These are phyloP conservation scores for Paraplagusia blochii DNA, from an alignment of 2,113 vertebrate genomes.

Conservation along the genomic window DNA sequence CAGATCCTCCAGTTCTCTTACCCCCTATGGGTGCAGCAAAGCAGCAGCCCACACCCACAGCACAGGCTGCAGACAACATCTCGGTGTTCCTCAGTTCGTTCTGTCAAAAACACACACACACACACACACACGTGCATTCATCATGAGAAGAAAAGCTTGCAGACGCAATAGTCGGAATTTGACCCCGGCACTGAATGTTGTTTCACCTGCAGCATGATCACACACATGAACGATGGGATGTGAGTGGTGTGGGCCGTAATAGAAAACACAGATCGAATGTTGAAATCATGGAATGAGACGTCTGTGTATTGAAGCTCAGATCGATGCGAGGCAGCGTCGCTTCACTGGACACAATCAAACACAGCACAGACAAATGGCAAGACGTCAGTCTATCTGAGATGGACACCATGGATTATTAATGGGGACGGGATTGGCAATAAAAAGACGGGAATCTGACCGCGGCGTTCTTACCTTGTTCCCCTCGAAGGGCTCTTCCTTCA, in stretches of 20 bases:
- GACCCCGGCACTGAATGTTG: constrained; percentile 6
- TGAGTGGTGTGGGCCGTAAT: constrained; percentile 13
- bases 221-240: constrained; percentile 4
- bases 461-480: constrained; percentile 77
- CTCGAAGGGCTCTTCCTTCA: constrained; percentile 81
- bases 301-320: constrained; percentile 48
- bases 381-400: constrained; percentile 51
- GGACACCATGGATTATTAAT: constrained; percentile 55
- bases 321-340: constrained; percentile 39
- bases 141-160: constrained; percentile 25
- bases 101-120: constrained; percentile 73
- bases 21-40: constrained; percentile 97
- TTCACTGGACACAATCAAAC: constrained; percentile 50
- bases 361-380: constrained; percentile 50
- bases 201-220: constrained; percentile 9
- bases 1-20: constrained; percentile 78
- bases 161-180: constrained; percentile 16
- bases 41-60: constrained; percentile 96
- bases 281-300: constrained; percentile 54
- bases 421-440: constrained; percentile 48
- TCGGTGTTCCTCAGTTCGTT: constrained; percentile 96
- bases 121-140: constrained; percentile 7
- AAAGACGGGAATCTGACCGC: constrained; percentile 37
- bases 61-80: constrained; percentile 96
- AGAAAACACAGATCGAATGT: constrained; percentile 38